These are phyloP conservation scores for Scolanthus callimorphus DNA, from an alignment of 92 coral and sea anemone genomes.

Conservation along the genomic window DNA sequence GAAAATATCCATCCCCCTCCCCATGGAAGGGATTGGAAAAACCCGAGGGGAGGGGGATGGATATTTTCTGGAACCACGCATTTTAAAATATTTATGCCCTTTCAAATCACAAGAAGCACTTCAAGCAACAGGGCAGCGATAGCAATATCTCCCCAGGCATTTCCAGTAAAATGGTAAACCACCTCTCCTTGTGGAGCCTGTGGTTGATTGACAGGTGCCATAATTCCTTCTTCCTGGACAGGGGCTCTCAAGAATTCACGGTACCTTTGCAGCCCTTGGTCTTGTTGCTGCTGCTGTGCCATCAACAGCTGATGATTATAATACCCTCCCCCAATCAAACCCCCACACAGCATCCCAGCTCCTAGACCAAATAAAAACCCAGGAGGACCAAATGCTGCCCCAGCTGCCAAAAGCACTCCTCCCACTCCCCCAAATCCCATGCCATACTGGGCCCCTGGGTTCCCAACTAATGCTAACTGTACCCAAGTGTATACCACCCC, in stretches of 20 bases:
- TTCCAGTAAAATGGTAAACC: no score
- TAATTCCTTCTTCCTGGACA: no score
- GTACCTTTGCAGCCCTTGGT: background rate
- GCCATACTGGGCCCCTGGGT: background rate
- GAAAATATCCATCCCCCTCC: no score
- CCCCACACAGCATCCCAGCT: background rate
- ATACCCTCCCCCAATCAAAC: background rate
- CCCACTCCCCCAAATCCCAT: background rate
- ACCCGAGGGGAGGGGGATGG: no score
- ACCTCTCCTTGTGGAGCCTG: no score
- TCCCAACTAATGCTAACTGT: background rate
- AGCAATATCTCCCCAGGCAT: no score
- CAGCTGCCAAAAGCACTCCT: background rate
- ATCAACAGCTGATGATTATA: background rate
- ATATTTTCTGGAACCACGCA: no score
- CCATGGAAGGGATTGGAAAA: no score
- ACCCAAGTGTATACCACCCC: background rate
- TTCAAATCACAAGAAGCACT: no score
- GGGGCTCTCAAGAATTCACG: background rate
- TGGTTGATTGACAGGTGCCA: no score
- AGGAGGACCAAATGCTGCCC: background rate
- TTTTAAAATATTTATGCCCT: no score
- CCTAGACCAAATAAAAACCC: background rate
- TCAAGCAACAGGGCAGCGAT: no score
- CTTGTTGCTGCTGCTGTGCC: background rate